A percentile compares a stretch with the other conserved stretches of the same genome.
These are phyloP conservation scores for Rhodinocichla rosea DNA, from an alignment of 2,113 vertebrate genomes.

Conservation along the genomic window DNA sequence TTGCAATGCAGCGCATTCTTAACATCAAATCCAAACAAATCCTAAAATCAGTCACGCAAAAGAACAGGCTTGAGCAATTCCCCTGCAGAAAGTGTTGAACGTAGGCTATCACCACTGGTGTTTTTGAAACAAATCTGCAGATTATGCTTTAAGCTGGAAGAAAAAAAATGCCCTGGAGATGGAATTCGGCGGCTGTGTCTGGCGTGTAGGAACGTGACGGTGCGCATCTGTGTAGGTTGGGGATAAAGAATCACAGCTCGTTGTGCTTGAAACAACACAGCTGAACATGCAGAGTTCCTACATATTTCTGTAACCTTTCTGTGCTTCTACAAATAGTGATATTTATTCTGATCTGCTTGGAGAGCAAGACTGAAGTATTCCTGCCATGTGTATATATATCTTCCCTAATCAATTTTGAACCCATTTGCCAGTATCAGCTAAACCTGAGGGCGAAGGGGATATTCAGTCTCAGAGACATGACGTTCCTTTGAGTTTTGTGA, in stretches of 20 bases:
- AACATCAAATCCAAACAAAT: background rate
- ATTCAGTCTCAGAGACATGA: background rate
- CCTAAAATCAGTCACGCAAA: background rate
- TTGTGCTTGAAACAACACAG: background rate
- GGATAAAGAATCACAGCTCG: background rate
- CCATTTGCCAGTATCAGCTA: background rate
- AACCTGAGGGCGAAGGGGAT: background rate
- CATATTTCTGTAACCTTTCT: background rate
- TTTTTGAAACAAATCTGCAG: background rate
- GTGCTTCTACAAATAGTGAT: background rate
- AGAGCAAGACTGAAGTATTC: background rate
- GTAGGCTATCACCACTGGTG: background rate
- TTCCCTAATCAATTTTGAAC: background rate
- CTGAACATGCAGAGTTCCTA: background rate
- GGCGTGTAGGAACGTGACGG: background rate
- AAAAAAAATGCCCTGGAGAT: conserved; percentile 3
- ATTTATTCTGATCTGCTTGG: background rate
- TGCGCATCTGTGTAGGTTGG: background rate
- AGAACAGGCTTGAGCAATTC: background rate
- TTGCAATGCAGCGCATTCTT: accelerated
- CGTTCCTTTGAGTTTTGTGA: background rate
- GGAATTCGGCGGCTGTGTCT: background rate
- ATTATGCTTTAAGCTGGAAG: conserved; percentile 10
- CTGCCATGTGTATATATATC: background rate
- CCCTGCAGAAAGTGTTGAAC: background rate